phyloP scores from a whole-genome alignment of 2,113 vertebrate species.

The Rhinolophus sinicus region DNA sequence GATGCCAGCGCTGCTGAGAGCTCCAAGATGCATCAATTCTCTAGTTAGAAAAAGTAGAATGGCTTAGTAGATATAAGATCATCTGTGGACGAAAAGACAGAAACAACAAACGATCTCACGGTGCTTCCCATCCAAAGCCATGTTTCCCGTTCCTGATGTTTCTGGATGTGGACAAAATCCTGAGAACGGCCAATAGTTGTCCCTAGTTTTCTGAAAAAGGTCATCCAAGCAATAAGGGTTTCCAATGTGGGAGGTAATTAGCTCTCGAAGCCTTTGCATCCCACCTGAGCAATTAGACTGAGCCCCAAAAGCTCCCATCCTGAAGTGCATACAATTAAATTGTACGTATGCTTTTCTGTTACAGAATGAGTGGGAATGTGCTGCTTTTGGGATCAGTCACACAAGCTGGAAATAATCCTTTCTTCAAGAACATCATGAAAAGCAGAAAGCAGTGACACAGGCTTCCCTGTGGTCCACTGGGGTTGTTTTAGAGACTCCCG shows the following conservation, averaged over 20 bases:
- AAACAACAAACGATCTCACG: background rate
- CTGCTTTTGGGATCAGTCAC: background rate
- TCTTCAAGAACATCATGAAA: background rate
- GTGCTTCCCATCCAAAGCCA: background rate
- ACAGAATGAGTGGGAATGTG: background rate
- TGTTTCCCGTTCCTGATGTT: background rate
- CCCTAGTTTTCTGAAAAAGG: conserved; percentile 60
- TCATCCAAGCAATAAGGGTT: conserved; percentile 59
- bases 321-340: background rate
- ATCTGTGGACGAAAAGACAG: background rate
- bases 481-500: conserved; percentile 24
- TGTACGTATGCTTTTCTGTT: background rate
- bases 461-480: background rate
- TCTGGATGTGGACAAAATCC: background rate
- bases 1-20: background rate
- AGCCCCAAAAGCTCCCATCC: conserved; percentile 1
- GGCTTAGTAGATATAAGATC: background rate
- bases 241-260: conserved; percentile 67
- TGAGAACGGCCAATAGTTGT: background rate
- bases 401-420: background rate
- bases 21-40: background rate
- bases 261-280: conserved; percentile 30
- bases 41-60: background rate
- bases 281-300: conserved; percentile 59
- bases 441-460: background rate